Conservation (phyloP, 64 coral and sea anemone species). For the Montipora cactus region DNA sequence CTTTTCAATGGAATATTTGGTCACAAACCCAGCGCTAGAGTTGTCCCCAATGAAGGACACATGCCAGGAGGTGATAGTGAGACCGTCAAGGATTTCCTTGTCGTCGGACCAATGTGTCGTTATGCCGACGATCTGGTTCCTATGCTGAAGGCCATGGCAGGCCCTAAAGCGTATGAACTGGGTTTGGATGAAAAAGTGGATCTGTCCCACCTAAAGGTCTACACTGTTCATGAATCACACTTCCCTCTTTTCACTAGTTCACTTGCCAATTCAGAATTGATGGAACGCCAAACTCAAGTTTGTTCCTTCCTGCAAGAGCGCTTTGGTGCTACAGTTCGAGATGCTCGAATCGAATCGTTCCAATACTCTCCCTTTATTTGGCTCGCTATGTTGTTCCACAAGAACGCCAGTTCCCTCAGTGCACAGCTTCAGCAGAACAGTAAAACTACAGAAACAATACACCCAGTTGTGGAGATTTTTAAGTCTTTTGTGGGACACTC, state of each 20-base stretch:
- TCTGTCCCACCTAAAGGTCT: conserved; percentile 79
- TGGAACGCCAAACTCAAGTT: conserved; percentile 48
- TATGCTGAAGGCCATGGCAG: conserved; percentile 88
- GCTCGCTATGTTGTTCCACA: conserved; percentile 60
- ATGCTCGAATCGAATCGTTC: conserved; percentile 51
- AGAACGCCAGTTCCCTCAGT: conserved; percentile 43
- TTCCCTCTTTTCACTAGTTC: conserved; percentile 63
- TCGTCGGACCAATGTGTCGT: conserved; percentile 92
- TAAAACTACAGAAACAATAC: conserved; percentile 31
- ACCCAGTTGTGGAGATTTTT: conserved; percentile 85
- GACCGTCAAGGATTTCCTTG: conserved; percentile 74
- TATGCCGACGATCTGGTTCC: conserved; percentile 76
- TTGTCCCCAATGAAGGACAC: conserved; percentile 86
- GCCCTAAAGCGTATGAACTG: conserved; percentile 58
- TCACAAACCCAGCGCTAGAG: conserved; percentile 86
- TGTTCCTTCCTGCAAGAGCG: conserved; percentile 62
- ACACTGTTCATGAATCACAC: conserved; percentile 59
- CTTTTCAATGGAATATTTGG: conserved; percentile 95
- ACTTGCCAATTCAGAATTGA: conserved; percentile 44
- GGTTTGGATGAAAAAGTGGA: conserved; percentile 78
- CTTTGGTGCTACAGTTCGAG: conserved; percentile 56
- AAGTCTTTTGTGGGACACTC: conserved; percentile 83
- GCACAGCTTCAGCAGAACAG: conserved; percentile 52
- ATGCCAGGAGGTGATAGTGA: conserved; percentile 51
- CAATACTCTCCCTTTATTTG: conserved; percentile 83